Base-by-base conservation (phyloP, 2,797 vertebrate genomes). In the Microcaecilia unicolor region DNA sequence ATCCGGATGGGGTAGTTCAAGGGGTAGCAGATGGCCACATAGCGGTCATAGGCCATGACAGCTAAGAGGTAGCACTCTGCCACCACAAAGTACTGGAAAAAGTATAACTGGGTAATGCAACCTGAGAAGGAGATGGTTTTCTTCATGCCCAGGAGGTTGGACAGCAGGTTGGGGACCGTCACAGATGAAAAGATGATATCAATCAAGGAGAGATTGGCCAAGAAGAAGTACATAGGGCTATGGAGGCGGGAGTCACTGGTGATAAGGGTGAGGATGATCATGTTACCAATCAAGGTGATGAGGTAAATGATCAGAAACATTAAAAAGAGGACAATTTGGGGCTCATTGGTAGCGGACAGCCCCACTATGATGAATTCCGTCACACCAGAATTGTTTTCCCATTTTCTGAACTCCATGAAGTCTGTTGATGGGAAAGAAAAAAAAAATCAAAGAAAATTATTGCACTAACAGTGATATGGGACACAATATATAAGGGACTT, bases 11-110 rank as follows among this genome's bases (percentile, higher is more conserved):
- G 18, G 17, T 30, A 58, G 13, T 10, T 10, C 15, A 46, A 64
- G 16, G 49, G 48, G 6, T 46, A 51, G 18, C 50, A 74, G 28
- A 42, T 33, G 26, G 44, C 55, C 30, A 51, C 52, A 18, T 36
- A 64, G 31, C 24, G 3, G 0, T 49, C 45, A 4, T 34, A 52
- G 20, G 48, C 46, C 53, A 42, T 3, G 1, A 31, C 13, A 17
- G 52, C 43, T 44, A 67, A 33, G 5, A 67, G 43, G 23, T 58
- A 47, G 28, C 43, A 18, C 5, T 58, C 43, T 1, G 5, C 46
- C 33, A 52, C 50, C 13, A 56, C 38, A 4, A 29, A 53, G 28
- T 45, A 20, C 24, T 48, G 44, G 6, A 51, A 28, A 41, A 66
- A 63, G 15, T 58, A 67, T 24, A 72, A 28, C 25, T 66, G 37